Conservation (phyloP, 37 sponge, comb jelly and placozoan genomes). For the Sycon ciliatum region DNA sequence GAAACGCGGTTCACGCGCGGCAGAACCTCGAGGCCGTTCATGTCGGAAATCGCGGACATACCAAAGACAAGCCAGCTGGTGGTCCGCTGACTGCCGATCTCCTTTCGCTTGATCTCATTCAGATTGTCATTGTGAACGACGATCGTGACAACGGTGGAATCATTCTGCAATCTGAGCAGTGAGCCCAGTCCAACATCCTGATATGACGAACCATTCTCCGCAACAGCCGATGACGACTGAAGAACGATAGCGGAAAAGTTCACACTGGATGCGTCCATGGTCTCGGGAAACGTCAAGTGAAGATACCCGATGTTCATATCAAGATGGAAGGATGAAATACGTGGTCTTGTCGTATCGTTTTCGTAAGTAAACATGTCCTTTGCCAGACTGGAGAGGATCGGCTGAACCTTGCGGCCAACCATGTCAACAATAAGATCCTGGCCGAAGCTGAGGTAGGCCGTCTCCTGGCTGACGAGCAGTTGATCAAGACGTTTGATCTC, state of each 20-base stretch:
- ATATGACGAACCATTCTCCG: background rate
- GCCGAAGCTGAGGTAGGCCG: slow-evolving; percentile 44
- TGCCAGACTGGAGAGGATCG: slow-evolving; percentile 8
- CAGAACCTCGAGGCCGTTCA: slow-evolving; percentile 35
- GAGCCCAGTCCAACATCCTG: background rate
- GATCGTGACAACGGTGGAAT: background rate
- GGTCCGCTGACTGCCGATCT: slow-evolving; percentile 36
- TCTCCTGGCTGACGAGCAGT: slow-evolving; percentile 39
- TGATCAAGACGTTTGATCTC: slow-evolving; percentile 57
- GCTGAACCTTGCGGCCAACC: slow-evolving; percentile 40
- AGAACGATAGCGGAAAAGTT: background rate
- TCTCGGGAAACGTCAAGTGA: slow-evolving; percentile 59
- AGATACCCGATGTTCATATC: slow-evolving; percentile 52
- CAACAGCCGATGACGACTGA: background rate
- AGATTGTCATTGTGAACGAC: slow-evolving; percentile 43
- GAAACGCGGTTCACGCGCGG: background rate
- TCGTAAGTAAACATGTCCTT: background rate
- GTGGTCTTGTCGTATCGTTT: slow-evolving; percentile 50
- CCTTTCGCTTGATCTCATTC: slow-evolving; percentile 60
- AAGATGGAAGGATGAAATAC: slow-evolving; percentile 41
- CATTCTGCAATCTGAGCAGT: background rate
- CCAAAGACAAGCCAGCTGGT: slow-evolving; percentile 53
- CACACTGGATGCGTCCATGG: slow-evolving; percentile 26
- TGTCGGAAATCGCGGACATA: slow-evolving; percentile 41
- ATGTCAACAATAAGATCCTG: slow-evolving; percentile 54